A percentile compares a stretch with the other conserved stretches of the same genome.
phyloP scores from a whole-genome alignment of 2,113 vertebrate genomes.

The Hippocampus abdominalis region DNA sequence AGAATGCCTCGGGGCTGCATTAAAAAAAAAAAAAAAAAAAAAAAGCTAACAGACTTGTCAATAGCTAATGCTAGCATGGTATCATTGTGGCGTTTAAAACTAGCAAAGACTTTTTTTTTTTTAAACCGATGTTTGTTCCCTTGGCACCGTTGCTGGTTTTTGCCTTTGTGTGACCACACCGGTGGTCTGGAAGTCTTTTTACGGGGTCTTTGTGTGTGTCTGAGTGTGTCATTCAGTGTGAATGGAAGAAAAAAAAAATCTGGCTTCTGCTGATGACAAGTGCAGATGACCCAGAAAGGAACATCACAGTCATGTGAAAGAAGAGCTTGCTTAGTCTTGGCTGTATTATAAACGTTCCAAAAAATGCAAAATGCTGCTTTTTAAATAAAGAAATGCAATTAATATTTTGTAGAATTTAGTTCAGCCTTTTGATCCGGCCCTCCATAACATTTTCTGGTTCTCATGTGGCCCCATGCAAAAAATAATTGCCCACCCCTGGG shows the following conservation, averaged over 20 bases:
- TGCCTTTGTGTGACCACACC: slow-evolving; percentile 53
- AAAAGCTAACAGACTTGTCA: background rate
- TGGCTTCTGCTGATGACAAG: background rate
- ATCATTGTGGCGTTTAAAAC: background rate
- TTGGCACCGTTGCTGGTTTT: slow-evolving; percentile 47
- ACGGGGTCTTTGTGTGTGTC: slow-evolving; percentile 48
- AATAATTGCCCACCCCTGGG: too few species aligned
- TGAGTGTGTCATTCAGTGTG: slow-evolving; percentile 14
- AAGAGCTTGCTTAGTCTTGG: background rate
- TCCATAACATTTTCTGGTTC: too few species aligned
- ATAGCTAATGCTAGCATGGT: background rate
- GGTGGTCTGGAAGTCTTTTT: slow-evolving; percentile 63
- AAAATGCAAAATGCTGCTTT: too few species aligned
- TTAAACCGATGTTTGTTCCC: slow-evolving; percentile 23
- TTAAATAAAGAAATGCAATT: too few species aligned
- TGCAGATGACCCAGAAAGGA: background rate
- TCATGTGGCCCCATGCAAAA: too few species aligned
- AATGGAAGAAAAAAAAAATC: background rate
- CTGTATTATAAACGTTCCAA: too few species aligned
- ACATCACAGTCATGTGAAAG: background rate
- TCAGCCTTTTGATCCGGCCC: too few species aligned
- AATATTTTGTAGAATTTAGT: too few species aligned
- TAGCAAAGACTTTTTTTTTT: background rate
- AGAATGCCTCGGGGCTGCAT: background rate
- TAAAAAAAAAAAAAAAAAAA: background rate